Evolutionary conservation across 2,888 invertebrate genomes (phyloP).

Genomic region (Mesorhabditis belari): DNA sequence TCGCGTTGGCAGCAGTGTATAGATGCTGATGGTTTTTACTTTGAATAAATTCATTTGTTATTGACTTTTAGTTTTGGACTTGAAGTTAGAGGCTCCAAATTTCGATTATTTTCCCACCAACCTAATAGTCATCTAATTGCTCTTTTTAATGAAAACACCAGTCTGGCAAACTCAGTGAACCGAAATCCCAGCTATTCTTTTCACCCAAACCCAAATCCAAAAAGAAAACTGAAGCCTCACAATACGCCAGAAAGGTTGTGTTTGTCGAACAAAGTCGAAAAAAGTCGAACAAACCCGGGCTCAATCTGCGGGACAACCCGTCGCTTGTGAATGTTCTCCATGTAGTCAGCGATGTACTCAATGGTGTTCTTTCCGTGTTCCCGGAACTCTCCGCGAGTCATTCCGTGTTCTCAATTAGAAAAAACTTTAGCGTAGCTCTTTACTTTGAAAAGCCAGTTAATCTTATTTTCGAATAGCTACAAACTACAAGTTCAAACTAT

Average conservation of each 20-base stretch:
- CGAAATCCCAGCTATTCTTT: background rate
- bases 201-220: background rate
- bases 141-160: background rate
- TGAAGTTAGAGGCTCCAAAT: too few relatives aligned
- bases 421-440: background rate
- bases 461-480: too few relatives aligned
- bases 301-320: constrained; percentile 76
- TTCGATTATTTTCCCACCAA: too few relatives aligned
- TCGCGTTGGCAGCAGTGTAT: too few relatives aligned
- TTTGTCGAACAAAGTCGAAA: constrained; percentile 40
- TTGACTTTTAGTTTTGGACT: too few relatives aligned
- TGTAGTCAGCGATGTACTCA: constrained; percentile 83
- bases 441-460: too few relatives aligned
- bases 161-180: background rate
- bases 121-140: too few relatives aligned
- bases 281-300: constrained; percentile 71
- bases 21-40: too few relatives aligned
- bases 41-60: too few relatives aligned
- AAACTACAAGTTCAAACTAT: too few relatives aligned
- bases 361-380: constrained; percentile 71
- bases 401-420: constrained; percentile 13
- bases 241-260: background rate
- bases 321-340: constrained; percentile 73
- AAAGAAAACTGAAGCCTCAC: background rate
- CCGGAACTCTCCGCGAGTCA: constrained; percentile 47